Evolutionary conservation across 2,888 invertebrate genomes (phyloP), one percentile per base, ranked within the genome.

Genomic region (Rotaria socialis): DNA sequence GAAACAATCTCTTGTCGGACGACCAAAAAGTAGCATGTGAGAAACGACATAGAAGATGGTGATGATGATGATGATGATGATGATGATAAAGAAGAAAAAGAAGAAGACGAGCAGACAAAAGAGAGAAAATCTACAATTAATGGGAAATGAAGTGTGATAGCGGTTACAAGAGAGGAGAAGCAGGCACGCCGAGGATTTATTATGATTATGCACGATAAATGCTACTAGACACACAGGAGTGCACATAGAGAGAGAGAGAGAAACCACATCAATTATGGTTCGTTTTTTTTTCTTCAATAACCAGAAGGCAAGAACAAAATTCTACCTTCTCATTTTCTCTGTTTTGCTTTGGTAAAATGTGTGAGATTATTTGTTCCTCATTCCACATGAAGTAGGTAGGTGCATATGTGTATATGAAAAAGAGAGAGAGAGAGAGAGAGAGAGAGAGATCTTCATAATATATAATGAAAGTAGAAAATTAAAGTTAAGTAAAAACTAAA

Each of bases 191-290:
- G 67, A 67, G 19, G 35, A 67, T 67, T 35, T 67, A 67, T 67
- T 67, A 67, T 67, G 35, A 67, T 67, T 67, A 67, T 67, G 67
- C 19, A 67, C 35, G 14, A 67, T 67, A 67, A 67, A 67, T 67
- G 35, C 19, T 67, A 67, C 19, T 67, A 67, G 35, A 14, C 35
- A 67, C 11, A 27, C 14, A 67, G 35, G 16, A 35, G 14, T 10
- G 14, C 24, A 35, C 7, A 67, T 11, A 27, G n/a, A 60, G 24
- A 27, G 11, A 67, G 27, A 35, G 67, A 41, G 35, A 27, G 60
- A 55, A 6, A 19, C 67, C 19, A 67, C 35, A 35, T 35, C 14
- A 14, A 14, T 67, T 67, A 16, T 67, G 16, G 27, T 35, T 35
- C 27, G 19, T 35, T 14, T 67, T 35, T 50, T 50, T 67, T 67